These are phyloP conservation scores for Micromussa lordhowensis DNA, from an alignment of 92 coral and sea anemone genomes.

Conservation along the genomic window DNA sequence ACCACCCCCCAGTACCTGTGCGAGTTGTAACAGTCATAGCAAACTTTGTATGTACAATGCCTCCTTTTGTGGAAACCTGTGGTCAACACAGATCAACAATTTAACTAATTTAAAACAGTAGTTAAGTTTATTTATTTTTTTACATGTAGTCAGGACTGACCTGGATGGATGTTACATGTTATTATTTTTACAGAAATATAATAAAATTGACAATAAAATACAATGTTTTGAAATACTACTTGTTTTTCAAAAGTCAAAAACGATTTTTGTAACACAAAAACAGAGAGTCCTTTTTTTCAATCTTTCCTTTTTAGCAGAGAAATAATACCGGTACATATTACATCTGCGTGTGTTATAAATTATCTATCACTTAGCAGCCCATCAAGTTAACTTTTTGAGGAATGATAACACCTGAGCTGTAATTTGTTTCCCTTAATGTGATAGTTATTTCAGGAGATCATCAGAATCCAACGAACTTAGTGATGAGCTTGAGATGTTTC, in stretches of 20 bases:
- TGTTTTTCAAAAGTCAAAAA: not conserved
- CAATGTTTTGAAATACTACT: not conserved
- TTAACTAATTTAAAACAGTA: not conserved
- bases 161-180: not conserved
- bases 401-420: not conserved
- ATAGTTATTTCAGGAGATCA: constrained; percentile 65
- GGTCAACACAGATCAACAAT: too few species aligned
- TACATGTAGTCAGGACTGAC: not conserved
- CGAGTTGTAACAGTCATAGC: not conserved
- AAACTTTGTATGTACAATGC: not conserved
- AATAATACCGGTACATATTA: too few species aligned
- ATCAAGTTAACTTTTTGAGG: not conserved
- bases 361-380: too few species aligned
- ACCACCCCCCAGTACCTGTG: not conserved
- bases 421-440: constrained; percentile 15
- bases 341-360: too few species aligned
- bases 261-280: not conserved
- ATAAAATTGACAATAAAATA: not conserved
- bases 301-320: not conserved
- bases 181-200: not conserved
- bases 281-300: not conserved
- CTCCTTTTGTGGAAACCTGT: not conserved
- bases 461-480: constrained; percentile 83
- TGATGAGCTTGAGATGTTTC: constrained; percentile 74
- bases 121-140: not conserved